Evolutionary conservation across 2,888 invertebrate genomes (phyloP), one percentile per base, ranked within the genome.

Genomic region (Melieria crassipennis): DNA sequence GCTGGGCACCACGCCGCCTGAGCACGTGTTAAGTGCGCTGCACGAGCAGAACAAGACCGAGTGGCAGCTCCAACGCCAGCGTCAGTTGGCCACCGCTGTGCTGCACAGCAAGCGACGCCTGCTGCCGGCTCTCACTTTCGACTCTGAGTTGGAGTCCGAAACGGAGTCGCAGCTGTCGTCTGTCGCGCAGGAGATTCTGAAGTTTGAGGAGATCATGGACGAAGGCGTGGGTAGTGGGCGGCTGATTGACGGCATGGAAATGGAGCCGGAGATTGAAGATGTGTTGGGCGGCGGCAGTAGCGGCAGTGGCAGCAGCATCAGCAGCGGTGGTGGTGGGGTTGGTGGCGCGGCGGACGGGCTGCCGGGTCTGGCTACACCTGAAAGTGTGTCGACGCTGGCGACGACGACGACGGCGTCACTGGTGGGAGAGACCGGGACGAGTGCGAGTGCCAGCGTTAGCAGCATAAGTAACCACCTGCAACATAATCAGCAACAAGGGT

Each of bases 181-280:
- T 72, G 47, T 67, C 43, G 79, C 84, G 4, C 83, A 81, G 73
- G 84, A 84, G 77, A 83, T 84, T 69, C 82, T 84, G 82, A 84
- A 84, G 74, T 84, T 84, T 66, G 84, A 84, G 73, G 84, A 84
- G 77, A 81, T 84, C 72, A 81, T 82, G 73, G 84, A 83, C 76
- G 84, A 84, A 63, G 84, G 81, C 67, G 82, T 82, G 71, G 83
- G 83, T 76, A 79, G 80, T 65, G 82, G 80, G 10, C 81, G 83
- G 61, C 80, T 81, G 64, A 82, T 84, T 70, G 82, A 82, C 78
- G 84, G 83, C 63, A 76, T 84, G 13, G 84, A 84, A 75, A 84
- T 84, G 83, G 84, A 82, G 73, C 82, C 84, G 4, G 84, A 84
- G 75, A 84, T 84, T 64, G 78, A 77, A 76, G 76, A 63, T 52